These are phyloP conservation scores for Carposina sasakii DNA, from an alignment of 1,140 invertebrate genomes.

Conservation along the genomic window DNA sequence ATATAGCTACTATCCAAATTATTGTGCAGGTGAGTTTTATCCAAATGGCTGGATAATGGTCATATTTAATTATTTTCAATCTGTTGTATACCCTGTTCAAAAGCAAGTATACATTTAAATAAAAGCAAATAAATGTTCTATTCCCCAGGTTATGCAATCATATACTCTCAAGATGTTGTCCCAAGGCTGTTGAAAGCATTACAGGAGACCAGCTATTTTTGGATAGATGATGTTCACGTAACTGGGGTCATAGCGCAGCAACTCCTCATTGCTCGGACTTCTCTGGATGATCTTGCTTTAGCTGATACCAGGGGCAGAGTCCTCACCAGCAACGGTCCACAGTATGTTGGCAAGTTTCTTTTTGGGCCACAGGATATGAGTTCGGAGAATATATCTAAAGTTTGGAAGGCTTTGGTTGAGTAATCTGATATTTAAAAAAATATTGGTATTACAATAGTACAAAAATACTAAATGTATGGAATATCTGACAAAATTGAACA, in stretches of 20 bases:
- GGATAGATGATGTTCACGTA: conserved; percentile 90
- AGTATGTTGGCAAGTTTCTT: conserved; percentile 60
- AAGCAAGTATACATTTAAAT: too few species aligned
- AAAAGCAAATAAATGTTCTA: too few species aligned
- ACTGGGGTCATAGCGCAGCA: conserved; percentile 81
- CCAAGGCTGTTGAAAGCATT: conserved; percentile 77
- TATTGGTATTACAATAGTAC: too few species aligned
- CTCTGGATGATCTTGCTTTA: conserved; percentile 67
- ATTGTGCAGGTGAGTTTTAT: conserved; percentile 72
- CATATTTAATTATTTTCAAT: too few species aligned
- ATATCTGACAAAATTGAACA: too few species aligned
- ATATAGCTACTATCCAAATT: conserved; percentile 77
- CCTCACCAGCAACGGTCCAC: conserved; percentile 33
- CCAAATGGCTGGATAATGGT: too few species aligned
- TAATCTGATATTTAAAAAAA: conserved; percentile 6
- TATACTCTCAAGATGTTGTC: conserved; percentile 82
- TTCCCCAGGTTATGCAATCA: conserved; percentile 78
- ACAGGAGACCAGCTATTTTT: conserved; percentile 80
- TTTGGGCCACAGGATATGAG: conserved; percentile 74
- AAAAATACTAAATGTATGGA: too few species aligned
- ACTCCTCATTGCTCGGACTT: conserved; percentile 74
- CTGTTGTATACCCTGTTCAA: too few species aligned
- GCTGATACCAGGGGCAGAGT: conserved; percentile 26
- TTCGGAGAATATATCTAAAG: conserved; percentile 49
- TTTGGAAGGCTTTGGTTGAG: conserved; percentile 31